phyloP scores from a whole-genome alignment of 2,888 invertebrate species.

The Papilio protenor region DNA sequence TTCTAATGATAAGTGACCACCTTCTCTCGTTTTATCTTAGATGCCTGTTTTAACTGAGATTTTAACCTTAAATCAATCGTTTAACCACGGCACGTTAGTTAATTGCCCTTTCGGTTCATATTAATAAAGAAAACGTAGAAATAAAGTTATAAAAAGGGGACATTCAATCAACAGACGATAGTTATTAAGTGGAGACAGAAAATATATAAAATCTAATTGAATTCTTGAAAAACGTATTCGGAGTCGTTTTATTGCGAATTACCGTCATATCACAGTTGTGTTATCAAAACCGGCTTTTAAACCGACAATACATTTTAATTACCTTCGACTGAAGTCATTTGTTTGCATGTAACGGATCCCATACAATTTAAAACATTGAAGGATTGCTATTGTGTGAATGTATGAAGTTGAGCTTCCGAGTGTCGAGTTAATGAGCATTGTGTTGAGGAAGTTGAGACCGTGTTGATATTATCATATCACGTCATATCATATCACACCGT shows the following conservation, averaged over 20 bases:
- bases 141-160: neutral
- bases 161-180: neutral
- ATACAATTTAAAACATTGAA: slow-evolving; percentile 14
- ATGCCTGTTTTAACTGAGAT: neutral
- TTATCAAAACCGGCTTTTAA: slow-evolving; percentile 13
- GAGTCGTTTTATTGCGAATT: slow-evolving; percentile 5
- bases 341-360: slow-evolving; percentile 6
- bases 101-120: too few species aligned
- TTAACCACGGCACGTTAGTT: neutral
- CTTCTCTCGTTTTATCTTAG: neutral
- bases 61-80: neutral
- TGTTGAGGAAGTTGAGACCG: slow-evolving; percentile 55
- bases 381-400: slow-evolving; percentile 7
- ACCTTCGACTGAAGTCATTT: slow-evolving; percentile 17
- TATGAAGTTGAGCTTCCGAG: slow-evolving; percentile 31
- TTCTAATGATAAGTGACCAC: neutral
- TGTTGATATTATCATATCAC: slow-evolving; percentile 48
- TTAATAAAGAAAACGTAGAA: too few species aligned
- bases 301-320: slow-evolving; percentile 9
- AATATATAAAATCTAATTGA: neutral
- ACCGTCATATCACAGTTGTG: neutral
- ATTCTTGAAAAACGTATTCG: neutral
- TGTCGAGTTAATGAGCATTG: slow-evolving; percentile 51
- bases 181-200: neutral
- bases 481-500: slow-evolving; percentile 29